Base-by-base conservation (phyloP, 1,140 invertebrate species). In the Oryctes rhinoceros region DNA sequence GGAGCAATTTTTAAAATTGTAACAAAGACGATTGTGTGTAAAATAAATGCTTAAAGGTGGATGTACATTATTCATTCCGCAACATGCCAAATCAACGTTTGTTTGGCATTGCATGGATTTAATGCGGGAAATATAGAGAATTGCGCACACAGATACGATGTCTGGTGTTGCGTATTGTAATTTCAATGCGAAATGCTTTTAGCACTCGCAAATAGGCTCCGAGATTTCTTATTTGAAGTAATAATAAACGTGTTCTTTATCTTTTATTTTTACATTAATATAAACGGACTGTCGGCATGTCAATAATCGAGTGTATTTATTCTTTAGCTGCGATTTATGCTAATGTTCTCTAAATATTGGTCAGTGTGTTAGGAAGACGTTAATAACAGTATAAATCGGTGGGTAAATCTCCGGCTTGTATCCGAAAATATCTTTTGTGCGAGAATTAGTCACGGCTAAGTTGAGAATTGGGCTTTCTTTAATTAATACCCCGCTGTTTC, bases 161-260 rank as follows among this genome's bases (percentile, higher is more conserved):
- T 10, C 39, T 44, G 39, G 39, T 30, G 15, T 77, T 47, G 76
- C 13, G 47, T 10, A 49, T 10, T 77, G 76, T 37, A 77, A 15
- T 77, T 77, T 77, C 24, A 48, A n/a, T 78, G 48, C 13, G 39
- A 53, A 13, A 53, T 53, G 49, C 49, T 53, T 53, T 53, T 53
- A 53, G 49, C 49, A 53, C 49, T 53, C 49, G 4, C 6, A 53
- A 53, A 7, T 15, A 15, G n/a, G 13, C n/a, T 53, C 49, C n/a
- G 49, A 53, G 49, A 53, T 53, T 53, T 53, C 49, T 53, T 53
- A 11, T 53, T 53, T 53, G n/a, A 18, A 15, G 13, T 53, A 53
- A 13, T 53, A 53, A 53, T 10, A 53, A 15, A 53, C 4, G n/a
- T 53, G 11, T 13, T 53, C 0, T 48, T 53, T 53, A 18, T 53